Conservation (phyloP, 2,888 invertebrate genomes). For the Trisateles emortualis region DNA sequence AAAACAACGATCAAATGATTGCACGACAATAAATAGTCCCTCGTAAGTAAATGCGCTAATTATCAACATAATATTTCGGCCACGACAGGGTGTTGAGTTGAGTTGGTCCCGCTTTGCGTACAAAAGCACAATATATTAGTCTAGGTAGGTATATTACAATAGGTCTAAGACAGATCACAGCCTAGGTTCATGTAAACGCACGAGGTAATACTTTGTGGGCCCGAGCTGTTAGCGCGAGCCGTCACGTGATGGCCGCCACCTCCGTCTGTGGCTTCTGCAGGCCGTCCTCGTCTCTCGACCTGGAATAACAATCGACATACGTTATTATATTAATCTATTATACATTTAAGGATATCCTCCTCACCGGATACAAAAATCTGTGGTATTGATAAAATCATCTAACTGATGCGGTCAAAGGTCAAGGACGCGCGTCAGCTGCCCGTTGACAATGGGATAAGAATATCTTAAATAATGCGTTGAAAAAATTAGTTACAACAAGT, state of each 20-base stretch:
- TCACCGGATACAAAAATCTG: too few species aligned
- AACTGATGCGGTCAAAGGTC: too few species aligned
- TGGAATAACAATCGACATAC: constrained; percentile 32
- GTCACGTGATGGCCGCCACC: constrained; percentile 81
- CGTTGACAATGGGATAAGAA: too few species aligned
- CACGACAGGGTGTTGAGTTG: constrained; percentile 35
- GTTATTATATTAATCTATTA: too few species aligned
- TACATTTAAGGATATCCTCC: too few species aligned
- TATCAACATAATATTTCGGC: constrained; percentile 11
- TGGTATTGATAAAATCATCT: too few species aligned
- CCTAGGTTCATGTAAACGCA: constrained; percentile 71
- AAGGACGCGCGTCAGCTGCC: too few species aligned
- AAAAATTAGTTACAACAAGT: too few species aligned
- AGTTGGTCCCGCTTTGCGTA: constrained; percentile 72
- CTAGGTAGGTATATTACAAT: constrained; percentile 50
- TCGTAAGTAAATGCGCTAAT: constrained; percentile 38
- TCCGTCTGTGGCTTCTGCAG: constrained; percentile 68
- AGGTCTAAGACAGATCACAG: constrained; percentile 84
- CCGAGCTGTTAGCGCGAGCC: constrained; percentile 32
- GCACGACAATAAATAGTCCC: background rate
- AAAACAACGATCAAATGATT: background rate
- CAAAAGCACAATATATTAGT: constrained; percentile 64
- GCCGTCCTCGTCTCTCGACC: constrained; percentile 80
- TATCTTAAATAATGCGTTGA: too few species aligned
- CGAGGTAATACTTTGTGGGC: constrained; percentile 51